phyloP scores from a whole-genome alignment of 2,888 invertebrate species.

The Lasioglossum leucozonium region DNA sequence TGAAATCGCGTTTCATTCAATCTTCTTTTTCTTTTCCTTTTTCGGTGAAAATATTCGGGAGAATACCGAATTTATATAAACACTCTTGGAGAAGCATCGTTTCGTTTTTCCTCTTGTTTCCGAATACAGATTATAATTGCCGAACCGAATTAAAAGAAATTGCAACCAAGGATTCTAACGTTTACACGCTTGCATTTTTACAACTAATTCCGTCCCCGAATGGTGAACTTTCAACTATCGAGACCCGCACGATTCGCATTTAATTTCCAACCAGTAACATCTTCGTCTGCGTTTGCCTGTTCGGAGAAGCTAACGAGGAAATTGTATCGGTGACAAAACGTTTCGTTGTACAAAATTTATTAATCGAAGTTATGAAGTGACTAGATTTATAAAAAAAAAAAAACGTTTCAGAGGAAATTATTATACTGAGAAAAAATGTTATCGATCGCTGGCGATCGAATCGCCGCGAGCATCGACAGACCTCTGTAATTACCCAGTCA shows the following conservation, averaged over 20 bases:
- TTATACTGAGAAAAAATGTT: slow-evolving; percentile 30
- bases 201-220: slow-evolving; percentile 57
- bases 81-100: background rate
- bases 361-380: background rate
- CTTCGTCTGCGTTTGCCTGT: background rate
- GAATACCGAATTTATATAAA: background rate
- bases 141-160: slow-evolving; percentile 36
- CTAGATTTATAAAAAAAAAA: slow-evolving; percentile 21
- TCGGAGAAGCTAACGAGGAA: background rate
- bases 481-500: too few species aligned
- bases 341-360: slow-evolving; percentile 19
- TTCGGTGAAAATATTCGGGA: background rate
- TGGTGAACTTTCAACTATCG: slow-evolving; percentile 34
- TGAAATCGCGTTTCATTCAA: background rate
- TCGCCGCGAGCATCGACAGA: background rate
- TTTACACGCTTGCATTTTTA: slow-evolving; percentile 47
- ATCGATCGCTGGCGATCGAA: slow-evolving; percentile 19
- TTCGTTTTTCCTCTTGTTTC: background rate
- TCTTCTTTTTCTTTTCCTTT: background rate
- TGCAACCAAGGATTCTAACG: slow-evolving; percentile 40
- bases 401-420: slow-evolving; percentile 17
- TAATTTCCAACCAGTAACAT: background rate
- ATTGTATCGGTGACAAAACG: background rate
- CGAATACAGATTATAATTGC: background rate
- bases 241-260: slow-evolving; percentile 13